phyloP scores from a whole-genome alignment of 2,888 invertebrate species.

The Criorhina ranunculi region DNA sequence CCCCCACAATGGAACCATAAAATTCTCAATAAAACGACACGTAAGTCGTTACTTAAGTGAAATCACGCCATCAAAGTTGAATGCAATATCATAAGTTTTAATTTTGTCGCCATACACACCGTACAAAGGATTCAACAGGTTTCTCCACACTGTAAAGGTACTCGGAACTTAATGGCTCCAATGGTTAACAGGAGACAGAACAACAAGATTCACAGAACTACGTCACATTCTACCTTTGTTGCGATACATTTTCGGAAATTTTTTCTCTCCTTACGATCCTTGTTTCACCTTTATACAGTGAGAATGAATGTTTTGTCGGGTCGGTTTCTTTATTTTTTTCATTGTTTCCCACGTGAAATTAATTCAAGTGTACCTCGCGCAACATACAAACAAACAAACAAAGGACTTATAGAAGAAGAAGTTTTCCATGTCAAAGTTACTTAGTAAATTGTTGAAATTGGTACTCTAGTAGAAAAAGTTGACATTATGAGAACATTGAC shows the following conservation, averaged over 20 bases:
- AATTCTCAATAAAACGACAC: conserved; percentile 58
- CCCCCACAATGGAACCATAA: conserved; percentile 24
- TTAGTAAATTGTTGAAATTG: conserved; percentile 65
- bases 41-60: conserved; percentile 53
- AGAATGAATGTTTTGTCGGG: background rate
- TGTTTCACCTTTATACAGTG: background rate
- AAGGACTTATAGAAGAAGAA: conserved; percentile 42
- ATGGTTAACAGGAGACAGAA: conserved; percentile 7
- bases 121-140: conserved; percentile 54
- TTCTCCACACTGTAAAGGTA: conserved; percentile 1
- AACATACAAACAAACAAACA: conserved; percentile 15
- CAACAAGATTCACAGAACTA: background rate
- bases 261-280: background rate
- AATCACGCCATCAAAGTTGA: conserved; percentile 50
- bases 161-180: conserved; percentile 42
- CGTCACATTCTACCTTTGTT: background rate
- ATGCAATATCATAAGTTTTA: conserved; percentile 66
- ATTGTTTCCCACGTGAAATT: conserved; percentile 37
- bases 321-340: background rate
- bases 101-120: conserved; percentile 39
- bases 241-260: background rate
- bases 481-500: conserved; percentile 35
- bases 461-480: conserved; percentile 40
- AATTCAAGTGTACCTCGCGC: conserved; percentile 36
- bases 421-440: conserved; percentile 57